Conservation (phyloP, 92 coral and sea anemone species). For the Heliopora coerulea region DNA sequence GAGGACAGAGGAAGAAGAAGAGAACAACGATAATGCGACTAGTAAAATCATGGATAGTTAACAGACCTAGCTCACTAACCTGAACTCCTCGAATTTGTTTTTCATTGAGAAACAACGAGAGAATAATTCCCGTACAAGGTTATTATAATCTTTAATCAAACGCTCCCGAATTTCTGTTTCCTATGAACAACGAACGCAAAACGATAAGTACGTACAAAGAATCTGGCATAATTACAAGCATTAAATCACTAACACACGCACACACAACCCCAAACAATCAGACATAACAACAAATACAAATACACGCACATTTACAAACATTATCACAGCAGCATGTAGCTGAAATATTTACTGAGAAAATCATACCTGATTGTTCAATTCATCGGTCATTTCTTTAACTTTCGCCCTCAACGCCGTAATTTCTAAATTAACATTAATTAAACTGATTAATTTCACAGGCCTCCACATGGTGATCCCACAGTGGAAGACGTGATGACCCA, state of each 20-base stretch:
- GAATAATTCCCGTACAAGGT: conserved; percentile 84
- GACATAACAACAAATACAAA: too few relatives aligned
- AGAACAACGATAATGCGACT: too few relatives aligned
- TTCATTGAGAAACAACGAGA: conserved; percentile 92
- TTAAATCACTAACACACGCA: too few relatives aligned
- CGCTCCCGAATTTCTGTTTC: conserved; percentile 81
- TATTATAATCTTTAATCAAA: conserved; percentile 79
- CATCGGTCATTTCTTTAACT: conserved; percentile 86
- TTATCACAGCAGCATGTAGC: too few relatives aligned
- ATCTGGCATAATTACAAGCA: too few relatives aligned
- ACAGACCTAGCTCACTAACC: conserved; percentile 51
- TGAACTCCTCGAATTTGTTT: conserved; percentile 91
- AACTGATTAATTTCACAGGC: too few relatives aligned
- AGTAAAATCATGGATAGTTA: not conserved
- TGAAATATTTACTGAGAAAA: not conserved
- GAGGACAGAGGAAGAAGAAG: too few relatives aligned
- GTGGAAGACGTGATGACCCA: too few relatives aligned
- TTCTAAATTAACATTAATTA: conserved; percentile 64
- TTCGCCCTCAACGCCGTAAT: conserved; percentile 95
- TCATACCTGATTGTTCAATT: conserved; percentile 82
- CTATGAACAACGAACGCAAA: conserved; percentile 44
- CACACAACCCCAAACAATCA: too few relatives aligned
- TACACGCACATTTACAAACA: too few relatives aligned
- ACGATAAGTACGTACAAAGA: too few relatives aligned
- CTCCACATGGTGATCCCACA: too few relatives aligned